A percentile compares a stretch with the other conserved stretches of the same genome.
Evolutionary conservation across 2,113 vertebrate species (phyloP).

Genomic region (Ranitomeya variabilis): DNA sequence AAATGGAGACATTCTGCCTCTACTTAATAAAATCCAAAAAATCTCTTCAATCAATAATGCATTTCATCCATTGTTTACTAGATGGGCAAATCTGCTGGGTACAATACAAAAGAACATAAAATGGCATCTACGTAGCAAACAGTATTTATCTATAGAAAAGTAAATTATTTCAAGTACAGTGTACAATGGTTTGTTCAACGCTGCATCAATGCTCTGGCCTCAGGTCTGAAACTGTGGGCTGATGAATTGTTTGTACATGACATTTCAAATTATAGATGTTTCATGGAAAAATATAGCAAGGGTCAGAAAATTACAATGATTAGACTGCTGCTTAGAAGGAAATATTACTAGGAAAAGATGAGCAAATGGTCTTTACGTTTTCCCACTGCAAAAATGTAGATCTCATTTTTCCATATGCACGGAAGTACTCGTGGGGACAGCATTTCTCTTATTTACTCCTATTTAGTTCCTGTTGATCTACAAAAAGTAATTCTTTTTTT

Average conservation of each 20-base stretch:
- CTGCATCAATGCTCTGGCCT: background rate
- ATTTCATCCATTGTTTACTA: constrained; percentile 2
- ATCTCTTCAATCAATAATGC: constrained; percentile 7
- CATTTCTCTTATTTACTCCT: background rate
- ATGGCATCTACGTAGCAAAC: background rate
- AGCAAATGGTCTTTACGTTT: background rate
- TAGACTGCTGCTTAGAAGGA: background rate
- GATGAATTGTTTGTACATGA: background rate
- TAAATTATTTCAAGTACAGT: constrained; percentile 4
- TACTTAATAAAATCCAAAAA: background rate
- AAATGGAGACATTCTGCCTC: background rate
- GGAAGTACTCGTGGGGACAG: no score
- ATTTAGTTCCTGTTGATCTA: no score
- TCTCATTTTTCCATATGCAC: background rate
- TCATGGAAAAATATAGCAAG: background rate
- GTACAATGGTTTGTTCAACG: constrained; percentile 15
- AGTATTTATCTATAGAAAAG: constrained; percentile 3
- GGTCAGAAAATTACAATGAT: background rate
- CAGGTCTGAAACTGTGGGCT: background rate
- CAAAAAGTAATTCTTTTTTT: no score
- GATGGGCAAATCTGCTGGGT: background rate
- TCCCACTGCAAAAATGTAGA: background rate
- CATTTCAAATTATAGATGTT: background rate
- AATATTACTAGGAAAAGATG: background rate
- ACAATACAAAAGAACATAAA: background rate